Evolutionary conservation across 2,113 vertebrate species (phyloP), one percentile per base, ranked within the genome.

Genomic region (Entomyzon cyanotis): DNA sequence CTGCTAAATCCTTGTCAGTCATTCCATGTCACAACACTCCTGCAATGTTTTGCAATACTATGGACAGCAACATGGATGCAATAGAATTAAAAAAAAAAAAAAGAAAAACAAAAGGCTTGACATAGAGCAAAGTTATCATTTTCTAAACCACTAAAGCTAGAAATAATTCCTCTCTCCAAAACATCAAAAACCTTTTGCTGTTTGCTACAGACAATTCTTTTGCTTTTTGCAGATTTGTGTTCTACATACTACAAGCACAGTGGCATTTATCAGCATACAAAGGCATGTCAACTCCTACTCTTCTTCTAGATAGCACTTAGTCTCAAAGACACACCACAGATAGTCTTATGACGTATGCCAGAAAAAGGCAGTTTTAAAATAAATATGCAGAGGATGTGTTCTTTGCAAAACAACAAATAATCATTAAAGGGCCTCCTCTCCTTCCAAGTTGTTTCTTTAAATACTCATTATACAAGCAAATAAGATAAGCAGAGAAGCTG

Each of bases 381-480:
- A 96, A 89, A 84, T 88, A 92, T 89, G 93, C 93, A 95, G 89
- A 94, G 81, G 67, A 95, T 82, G 63, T 42, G 74, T 69, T 95
- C 91, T 83, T 50, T 76, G 49, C 58, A 93, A 80, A 92, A 93
- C 56, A 86, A 73, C 64, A 92, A 93, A 95, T 79, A 91, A 91
- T 85, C 84, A 92, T 92, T 93, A 85, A 76, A 93, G 30, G n/a
- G 15, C 37, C 44, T 89, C 53, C 58, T 84, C 58, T 82, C 78
- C 76, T 94, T 46, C 35, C 63, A 85, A 87, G 47, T 7, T 58
- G 28, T 68, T 94, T 80, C 74, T 94, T 95, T 79, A 76, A 94
- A 89, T 89, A 78, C 55, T 81, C 44, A 68, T 75, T 78, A 95
- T 52, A 91, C 70, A 91, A 87, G 81, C 70, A 87, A 82, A 93